Evolutionary conservation across 2,113 vertebrate genomes (phyloP), one percentile per base, ranked within the genome.

Genomic region (Psettodes erumei): DNA sequence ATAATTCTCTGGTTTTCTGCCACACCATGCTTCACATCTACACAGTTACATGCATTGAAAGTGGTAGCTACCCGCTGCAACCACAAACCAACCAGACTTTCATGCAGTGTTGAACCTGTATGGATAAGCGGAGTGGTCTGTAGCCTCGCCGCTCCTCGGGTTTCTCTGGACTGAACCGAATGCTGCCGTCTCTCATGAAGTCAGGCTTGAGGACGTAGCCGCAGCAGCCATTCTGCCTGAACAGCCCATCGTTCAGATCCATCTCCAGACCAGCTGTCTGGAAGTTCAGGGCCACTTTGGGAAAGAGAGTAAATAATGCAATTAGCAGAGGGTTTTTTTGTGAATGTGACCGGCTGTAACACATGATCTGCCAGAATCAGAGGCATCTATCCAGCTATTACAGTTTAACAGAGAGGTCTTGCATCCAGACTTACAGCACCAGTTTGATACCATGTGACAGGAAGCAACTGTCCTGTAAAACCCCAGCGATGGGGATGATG

Each of bases 241-340:
- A 99, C 42, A 96, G 90, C 21, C 98, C 98, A 0, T 99, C 98
- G 8, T 93, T 97, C 66, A 99, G 93, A 77, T 99, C 98, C 98
- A 99, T 99, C 83, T 97, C 97, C 1, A 40, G 85, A 21, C 97
- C 96, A 0, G 97, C 96, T 0, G 96, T 98, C 94, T 99, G 98
- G 89, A 99, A 95, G 84, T 99, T 99, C 87, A 99, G 90, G 73
- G 98, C 98, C 93, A 98, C 98, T 94, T 75, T 62, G 23, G 43
- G 54, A 55, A 60, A 66, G 25, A 71, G 61, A 3, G 37, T 13
- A 53, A 59, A 72, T 71, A 69, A 80, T 70, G 9, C 0, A 43
- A 59, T 74, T 50, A 63, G 33, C 10, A 23, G 7, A 12, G 5
- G 1, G 58, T 45, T 53, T 21, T 7, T 27, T 55, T 12, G 62